Conservation (phyloP, 2,888 invertebrate genomes). For the Melipona beecheii region DNA sequence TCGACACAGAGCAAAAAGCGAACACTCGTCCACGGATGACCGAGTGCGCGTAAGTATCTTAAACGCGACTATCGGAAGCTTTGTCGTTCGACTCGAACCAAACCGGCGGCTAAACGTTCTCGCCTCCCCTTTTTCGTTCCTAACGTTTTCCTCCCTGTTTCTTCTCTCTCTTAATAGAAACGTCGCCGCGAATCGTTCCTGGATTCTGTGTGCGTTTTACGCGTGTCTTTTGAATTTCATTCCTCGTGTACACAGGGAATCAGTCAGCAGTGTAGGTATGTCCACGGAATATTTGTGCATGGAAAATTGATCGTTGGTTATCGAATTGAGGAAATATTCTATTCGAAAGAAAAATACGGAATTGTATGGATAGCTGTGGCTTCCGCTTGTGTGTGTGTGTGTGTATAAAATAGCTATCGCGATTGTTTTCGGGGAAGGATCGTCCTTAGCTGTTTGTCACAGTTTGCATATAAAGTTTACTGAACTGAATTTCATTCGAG, state of each 20-base stretch:
- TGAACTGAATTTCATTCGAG: not conserved
- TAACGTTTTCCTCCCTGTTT: too few species aligned
- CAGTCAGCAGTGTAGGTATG: conserved; percentile 6
- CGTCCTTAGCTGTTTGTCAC: not conserved
- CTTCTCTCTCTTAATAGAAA: not conserved
- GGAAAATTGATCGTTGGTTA: conserved; percentile 14
- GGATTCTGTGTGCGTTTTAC: not conserved
- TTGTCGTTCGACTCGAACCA: not conserved
- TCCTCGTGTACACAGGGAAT: not conserved
- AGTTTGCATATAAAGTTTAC: not conserved
- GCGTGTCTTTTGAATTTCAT: not conserved
- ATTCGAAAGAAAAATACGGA: conserved; percentile 50
- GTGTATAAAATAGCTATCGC: not conserved
- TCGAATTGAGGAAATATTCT: conserved; percentile 50
- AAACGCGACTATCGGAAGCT: conserved; percentile 50
- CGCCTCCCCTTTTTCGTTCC: not conserved
- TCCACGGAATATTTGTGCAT: conserved; percentile 32
- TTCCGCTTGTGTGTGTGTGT: not conserved
- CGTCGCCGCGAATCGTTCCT: not conserved
- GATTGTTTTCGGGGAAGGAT: conserved; percentile 13
- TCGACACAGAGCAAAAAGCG: conserved; percentile 62
- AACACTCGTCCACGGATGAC: conserved; percentile 52
- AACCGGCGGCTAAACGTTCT: not conserved
- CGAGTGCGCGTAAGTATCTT: conserved; percentile 46
- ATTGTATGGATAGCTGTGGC: not conserved